phyloP scores from a whole-genome alignment of 2,888 invertebrate genomes.

The Lathronympha strigana region DNA sequence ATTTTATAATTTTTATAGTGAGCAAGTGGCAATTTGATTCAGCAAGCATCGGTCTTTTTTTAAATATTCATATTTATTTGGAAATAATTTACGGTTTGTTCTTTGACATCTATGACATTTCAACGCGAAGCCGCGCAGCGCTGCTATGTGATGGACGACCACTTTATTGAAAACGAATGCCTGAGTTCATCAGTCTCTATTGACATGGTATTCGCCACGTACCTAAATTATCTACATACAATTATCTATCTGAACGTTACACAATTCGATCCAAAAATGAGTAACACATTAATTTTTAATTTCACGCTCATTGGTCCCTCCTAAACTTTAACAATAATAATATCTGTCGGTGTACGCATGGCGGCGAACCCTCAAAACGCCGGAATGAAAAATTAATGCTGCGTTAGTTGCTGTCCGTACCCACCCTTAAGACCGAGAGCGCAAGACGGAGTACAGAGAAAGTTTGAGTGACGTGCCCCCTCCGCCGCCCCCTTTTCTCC shows the following conservation, averaged over 20 bases:
- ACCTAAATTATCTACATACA: too few species aligned
- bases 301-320: conserved; percentile 40
- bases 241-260: conserved; percentile 2
- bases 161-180: conserved; percentile 81
- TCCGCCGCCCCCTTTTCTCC: conserved; percentile 66
- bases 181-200: conserved; percentile 57
- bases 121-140: conserved; percentile 73
- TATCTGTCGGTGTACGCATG: conserved; percentile 50
- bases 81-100: too few species aligned
- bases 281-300: conserved; percentile 28
- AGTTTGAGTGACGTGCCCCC: conserved; percentile 84
- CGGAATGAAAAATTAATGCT: conserved; percentile 58
- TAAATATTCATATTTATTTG: too few species aligned
- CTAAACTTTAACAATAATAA: conserved; percentile 46
- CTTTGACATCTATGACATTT: too few species aligned
- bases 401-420: conserved; percentile 68
- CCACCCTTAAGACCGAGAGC: conserved; percentile 73
- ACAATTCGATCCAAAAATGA: conserved; percentile 28
- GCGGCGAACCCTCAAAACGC: conserved; percentile 46
- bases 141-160: conserved; percentile 78
- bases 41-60: too few species aligned
- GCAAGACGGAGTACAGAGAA: conserved; percentile 83
- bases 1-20: too few species aligned
- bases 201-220: too few species aligned
- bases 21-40: too few species aligned